Evolutionary conservation across 2,113 vertebrate species (phyloP).

Genomic region (Syrrhaptes paradoxus): DNA sequence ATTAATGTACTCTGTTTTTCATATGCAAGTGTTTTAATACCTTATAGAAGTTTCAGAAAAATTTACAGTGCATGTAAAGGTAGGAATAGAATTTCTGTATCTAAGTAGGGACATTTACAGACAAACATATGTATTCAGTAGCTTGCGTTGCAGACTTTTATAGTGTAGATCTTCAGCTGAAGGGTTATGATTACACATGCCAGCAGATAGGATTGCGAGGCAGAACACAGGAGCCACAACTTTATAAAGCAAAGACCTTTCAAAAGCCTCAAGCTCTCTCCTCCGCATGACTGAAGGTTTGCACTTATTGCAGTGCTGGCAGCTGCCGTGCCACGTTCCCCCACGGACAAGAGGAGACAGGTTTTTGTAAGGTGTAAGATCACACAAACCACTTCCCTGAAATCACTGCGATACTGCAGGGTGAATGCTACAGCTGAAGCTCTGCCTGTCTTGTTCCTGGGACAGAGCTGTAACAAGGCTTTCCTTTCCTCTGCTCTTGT

Average conservation of each 20-base stretch:
- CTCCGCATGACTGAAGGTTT: not conserved
- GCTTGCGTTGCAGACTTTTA: not conserved
- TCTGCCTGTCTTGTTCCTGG: not conserved
- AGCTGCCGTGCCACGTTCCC: fast-evolving
- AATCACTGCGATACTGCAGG: fast-evolving
- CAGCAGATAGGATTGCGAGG: not conserved
- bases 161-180: not conserved
- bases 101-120: not conserved
- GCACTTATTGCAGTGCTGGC: not conserved
- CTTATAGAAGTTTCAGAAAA: not conserved
- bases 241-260: not conserved
- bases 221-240: not conserved
- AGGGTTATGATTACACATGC: not conserved
- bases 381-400: not conserved
- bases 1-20: not conserved
- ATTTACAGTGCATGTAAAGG: not conserved
- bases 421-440: not conserved
- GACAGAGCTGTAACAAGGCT: not conserved
- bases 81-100: not conserved
- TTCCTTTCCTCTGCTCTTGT: not conserved
- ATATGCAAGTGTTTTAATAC: not conserved
- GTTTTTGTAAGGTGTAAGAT: not conserved
- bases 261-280: not conserved
- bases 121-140: not conserved
- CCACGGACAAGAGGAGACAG: not conserved